These are phyloP conservation scores for Peucedramus taeniatus DNA, from an alignment of 2,113 vertebrate genomes.

Conservation along the genomic window DNA sequence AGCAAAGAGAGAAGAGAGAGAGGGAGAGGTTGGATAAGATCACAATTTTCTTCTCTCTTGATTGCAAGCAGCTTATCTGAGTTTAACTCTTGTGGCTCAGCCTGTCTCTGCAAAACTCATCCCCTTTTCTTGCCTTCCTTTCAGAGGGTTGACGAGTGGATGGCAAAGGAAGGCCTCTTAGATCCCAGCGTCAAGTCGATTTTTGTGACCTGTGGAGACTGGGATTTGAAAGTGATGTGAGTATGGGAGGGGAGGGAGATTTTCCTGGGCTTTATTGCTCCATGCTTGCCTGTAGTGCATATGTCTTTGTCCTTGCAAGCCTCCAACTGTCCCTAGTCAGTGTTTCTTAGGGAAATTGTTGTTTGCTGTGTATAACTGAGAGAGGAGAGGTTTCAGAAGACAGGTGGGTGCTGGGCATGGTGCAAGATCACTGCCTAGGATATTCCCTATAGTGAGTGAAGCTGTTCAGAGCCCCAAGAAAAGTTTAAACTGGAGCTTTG, in stretches of 20 bases:
- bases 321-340: not conserved
- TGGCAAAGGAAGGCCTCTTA: constrained; percentile 84
- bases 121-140: constrained; percentile 73
- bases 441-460: not conserved
- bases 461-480: not conserved
- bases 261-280: not conserved
- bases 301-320: not conserved
- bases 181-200: constrained; percentile 85
- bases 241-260: constrained; percentile 64
- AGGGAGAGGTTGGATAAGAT: constrained; percentile 64
- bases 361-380: not conserved
- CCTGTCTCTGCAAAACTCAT: constrained; percentile 65
- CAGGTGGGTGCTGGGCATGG: not conserved
- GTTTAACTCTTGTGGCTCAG: constrained; percentile 65
- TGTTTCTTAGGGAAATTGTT: not conserved
- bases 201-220: constrained; percentile 87
- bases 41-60: constrained; percentile 72
- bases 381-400: not conserved
- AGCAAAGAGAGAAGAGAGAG: constrained; percentile 55
- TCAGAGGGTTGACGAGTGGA: constrained; percentile 85
- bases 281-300: not conserved
- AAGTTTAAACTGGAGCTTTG: not conserved
- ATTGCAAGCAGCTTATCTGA: constrained; percentile 73
- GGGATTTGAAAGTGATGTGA: constrained; percentile 89
- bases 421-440: not conserved